A percentile compares a stretch with the other conserved stretches of the same genome.
phyloP scores from a whole-genome alignment of 2,797 vertebrate genomes.

The Sylvia borin region DNA sequence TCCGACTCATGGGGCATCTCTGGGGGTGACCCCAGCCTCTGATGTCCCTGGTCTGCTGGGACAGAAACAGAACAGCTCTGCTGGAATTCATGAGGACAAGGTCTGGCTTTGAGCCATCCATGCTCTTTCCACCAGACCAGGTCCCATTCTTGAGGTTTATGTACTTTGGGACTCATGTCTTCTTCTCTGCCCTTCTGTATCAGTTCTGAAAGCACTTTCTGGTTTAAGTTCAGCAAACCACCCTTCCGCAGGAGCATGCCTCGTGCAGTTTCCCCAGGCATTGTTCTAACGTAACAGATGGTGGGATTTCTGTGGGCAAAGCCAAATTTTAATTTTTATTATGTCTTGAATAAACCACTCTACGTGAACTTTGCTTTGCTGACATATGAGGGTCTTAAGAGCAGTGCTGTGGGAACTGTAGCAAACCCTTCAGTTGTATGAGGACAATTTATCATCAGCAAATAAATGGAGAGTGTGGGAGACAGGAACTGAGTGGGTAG shows the following conservation, averaged over 20 bases:
- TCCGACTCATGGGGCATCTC: accelerated
- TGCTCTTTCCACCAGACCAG: not conserved
- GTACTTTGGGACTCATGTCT: accelerated
- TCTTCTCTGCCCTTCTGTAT: not conserved
- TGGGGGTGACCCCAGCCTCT: not conserved
- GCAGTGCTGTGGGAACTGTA: not conserved
- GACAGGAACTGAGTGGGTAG: not conserved
- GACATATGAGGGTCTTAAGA: not conserved
- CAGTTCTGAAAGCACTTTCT: not conserved
- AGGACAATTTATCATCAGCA: not conserved
- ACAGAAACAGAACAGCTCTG: not conserved
- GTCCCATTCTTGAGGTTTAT: not conserved
- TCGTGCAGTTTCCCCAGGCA: not conserved
- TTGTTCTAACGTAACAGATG: not conserved
- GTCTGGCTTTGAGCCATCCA: not conserved
- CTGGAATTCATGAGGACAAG: not conserved
- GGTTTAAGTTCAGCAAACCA: not conserved
- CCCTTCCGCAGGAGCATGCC: not conserved
- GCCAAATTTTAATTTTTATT: not conserved
- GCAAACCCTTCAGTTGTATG: not conserved
- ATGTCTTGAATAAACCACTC: not conserved
- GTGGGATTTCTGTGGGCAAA: not conserved
- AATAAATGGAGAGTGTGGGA: not conserved
- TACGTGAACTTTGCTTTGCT: not conserved
- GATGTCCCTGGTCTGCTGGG: not conserved